A percentile compares a stretch with the other conserved stretches of the same genome.
Evolutionary conservation across 2,888 invertebrate species (phyloP).

Genomic region (Gortyna flavago): DNA sequence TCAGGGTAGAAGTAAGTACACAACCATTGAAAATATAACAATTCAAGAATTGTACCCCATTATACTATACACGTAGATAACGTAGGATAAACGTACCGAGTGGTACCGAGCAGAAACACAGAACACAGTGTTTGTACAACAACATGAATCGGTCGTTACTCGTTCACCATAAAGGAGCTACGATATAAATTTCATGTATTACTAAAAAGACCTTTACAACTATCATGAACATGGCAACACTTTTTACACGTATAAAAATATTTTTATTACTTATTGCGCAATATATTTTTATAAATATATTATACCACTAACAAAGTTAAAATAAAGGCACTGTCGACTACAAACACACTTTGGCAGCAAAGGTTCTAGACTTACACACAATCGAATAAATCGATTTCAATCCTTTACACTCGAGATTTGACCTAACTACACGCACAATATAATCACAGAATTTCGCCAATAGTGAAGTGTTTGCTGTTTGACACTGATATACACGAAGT

Average conservation of each 20-base stretch:
- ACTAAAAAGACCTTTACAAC: conserved; percentile 80
- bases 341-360: conserved; percentile 91
- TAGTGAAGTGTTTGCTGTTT: conserved; percentile 87
- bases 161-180: conserved; percentile 52
- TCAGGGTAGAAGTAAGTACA: conserved; percentile 85
- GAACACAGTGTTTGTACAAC: conserved; percentile 66
- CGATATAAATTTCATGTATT: conserved; percentile 69
- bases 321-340: conserved; percentile 90
- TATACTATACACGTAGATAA: conserved; percentile 59
- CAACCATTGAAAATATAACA: conserved; percentile 83
- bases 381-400: conserved; percentile 76
- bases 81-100: conserved; percentile 57
- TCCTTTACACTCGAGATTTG: conserved; percentile 76
- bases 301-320: conserved; percentile 83
- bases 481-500: conserved; percentile 84
- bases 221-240: conserved; percentile 89
- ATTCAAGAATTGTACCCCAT: conserved; percentile 76
- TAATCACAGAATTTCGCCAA: conserved; percentile 89
- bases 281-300: conserved; percentile 88
- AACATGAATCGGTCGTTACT: conserved; percentile 64
- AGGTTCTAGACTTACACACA: conserved; percentile 82
- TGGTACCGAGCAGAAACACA: conserved; percentile 63
- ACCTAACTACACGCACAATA: conserved; percentile 78
- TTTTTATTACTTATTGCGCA: conserved; percentile 83
- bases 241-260: conserved; percentile 89